Conservation (phyloP, 2,797 vertebrate species). For the Clarias fuscus region DNA sequence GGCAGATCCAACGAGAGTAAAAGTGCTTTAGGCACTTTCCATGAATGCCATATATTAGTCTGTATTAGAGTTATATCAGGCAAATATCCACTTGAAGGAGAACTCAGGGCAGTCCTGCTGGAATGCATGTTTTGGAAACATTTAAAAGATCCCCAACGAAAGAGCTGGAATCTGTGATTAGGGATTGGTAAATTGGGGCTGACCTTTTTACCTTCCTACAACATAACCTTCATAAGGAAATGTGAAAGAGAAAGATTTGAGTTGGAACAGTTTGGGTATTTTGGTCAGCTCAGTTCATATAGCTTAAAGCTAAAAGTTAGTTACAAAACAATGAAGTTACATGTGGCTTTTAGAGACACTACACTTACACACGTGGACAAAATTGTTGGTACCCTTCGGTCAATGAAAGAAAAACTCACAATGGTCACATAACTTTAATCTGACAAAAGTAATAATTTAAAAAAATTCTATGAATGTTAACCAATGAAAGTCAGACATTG, state of each 20-base stretch:
- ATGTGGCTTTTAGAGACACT: not conserved
- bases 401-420: too few species aligned
- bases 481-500: too few species aligned
- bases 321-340: not conserved
- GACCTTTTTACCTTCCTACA: not conserved
- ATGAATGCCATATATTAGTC: too few species aligned
- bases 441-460: too few species aligned
- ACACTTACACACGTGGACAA: too few species aligned
- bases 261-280: not conserved
- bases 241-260: not conserved
- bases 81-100: not conserved
- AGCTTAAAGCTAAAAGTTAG: not conserved
- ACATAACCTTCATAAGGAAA: not conserved
- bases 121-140: not conserved
- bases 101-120: not conserved
- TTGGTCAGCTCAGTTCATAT: not conserved
- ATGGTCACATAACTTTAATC: too few species aligned
- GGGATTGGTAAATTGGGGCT: not conserved
- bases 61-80: not conserved
- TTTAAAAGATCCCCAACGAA: not conserved
- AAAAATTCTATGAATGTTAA: too few species aligned
- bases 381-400: too few species aligned
- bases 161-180: not conserved
- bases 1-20: not conserved
- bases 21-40: not conserved